Conservation (phyloP, 2,888 invertebrate species). For the Synanthedon myopaeformis region DNA sequence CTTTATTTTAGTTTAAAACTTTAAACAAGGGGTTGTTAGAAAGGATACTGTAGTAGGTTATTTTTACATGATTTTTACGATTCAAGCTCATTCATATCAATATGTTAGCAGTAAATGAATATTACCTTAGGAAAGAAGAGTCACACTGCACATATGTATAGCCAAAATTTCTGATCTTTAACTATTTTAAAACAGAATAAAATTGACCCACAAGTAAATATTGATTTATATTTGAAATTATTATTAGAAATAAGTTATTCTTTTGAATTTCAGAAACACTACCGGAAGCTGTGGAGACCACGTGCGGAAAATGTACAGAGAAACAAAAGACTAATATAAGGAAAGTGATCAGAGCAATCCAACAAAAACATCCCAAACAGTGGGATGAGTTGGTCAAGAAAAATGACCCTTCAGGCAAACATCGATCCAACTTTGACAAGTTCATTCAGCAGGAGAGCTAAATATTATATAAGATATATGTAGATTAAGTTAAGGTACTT, state of each 20-base stretch:
- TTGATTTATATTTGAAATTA: too few relatives aligned
- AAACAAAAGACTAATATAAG: slow-evolving; percentile 72
- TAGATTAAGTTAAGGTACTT: slow-evolving; percentile 6
- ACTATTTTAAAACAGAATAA: too few relatives aligned
- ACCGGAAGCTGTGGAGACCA: slow-evolving; percentile 76
- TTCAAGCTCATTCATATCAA: too few relatives aligned
- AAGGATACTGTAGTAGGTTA: too few relatives aligned
- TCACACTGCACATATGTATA: too few relatives aligned
- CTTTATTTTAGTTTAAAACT: too few relatives aligned
- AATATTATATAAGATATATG: not conserved
- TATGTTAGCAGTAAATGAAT: too few relatives aligned
- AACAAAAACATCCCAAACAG: slow-evolving; percentile 73
- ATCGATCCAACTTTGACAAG: slow-evolving; percentile 73
- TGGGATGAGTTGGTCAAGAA: slow-evolving; percentile 78
- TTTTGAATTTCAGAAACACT: slow-evolving; percentile 68
- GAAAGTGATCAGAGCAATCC: slow-evolving; percentile 76
- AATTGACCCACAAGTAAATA: too few relatives aligned
- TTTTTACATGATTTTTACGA: too few relatives aligned
- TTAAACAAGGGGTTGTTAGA: too few relatives aligned
- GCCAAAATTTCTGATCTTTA: too few relatives aligned
- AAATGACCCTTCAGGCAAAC: slow-evolving; percentile 76
- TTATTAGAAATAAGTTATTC: not conserved
- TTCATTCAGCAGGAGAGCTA: slow-evolving; percentile 27
- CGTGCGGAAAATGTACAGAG: slow-evolving; percentile 76
- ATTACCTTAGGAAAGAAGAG: too few relatives aligned